Evolutionary conservation across 2,888 invertebrate species (phyloP), one percentile per base, ranked within the genome.

Genomic region (Melanargia galathea): DNA sequence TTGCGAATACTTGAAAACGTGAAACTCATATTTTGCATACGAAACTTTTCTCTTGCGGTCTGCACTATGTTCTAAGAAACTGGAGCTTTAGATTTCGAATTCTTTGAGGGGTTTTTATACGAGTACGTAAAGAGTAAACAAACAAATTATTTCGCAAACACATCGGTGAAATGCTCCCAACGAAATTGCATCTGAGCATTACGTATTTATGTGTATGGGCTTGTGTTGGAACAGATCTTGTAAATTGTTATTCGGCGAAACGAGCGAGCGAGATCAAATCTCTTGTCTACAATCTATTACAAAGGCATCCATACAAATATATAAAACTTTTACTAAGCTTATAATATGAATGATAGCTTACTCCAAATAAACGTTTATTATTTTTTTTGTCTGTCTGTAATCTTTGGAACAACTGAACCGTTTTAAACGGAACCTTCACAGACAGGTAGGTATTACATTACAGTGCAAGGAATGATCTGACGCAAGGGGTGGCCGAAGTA

Each of bases 81-180:
- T 4, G 11, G 13, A 35, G 16, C 18, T 43, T 43, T 8, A 43
- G 43, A 43, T 43, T 43, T 18, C 43, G 8, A 10, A 43, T 18
- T 43, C 43, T 43, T 43, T 7, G 43, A 18, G 43, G 43, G 18
- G 16, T 18, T 18, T 16, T 43, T 4, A 35, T 43, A 16, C 18
- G 18, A 43, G 16, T 43, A 18, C 18, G 8, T n/a, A n/a, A n/a
- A n/a, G 18, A 43, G 43, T 43, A 43, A 43, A 18, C 43, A 43
- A 43, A 43, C 43, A 43, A 7, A 43, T 43, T 43, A 8, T 43
- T 43, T 18, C 43, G 43, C 43, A 43, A 43, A 43, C 43, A 43
- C 18, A 16, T 43, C 43, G 43, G 43, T 43, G 43, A 43, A 18
- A 43, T 43, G 43, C 43, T 43, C 18, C 43, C 43, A 43, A 18